Percentiles rank a stretch among this genome's conserved stretches.
Evolutionary conservation across 2,113 vertebrate genomes (phyloP).

Genomic region (Columbina picui): DNA sequence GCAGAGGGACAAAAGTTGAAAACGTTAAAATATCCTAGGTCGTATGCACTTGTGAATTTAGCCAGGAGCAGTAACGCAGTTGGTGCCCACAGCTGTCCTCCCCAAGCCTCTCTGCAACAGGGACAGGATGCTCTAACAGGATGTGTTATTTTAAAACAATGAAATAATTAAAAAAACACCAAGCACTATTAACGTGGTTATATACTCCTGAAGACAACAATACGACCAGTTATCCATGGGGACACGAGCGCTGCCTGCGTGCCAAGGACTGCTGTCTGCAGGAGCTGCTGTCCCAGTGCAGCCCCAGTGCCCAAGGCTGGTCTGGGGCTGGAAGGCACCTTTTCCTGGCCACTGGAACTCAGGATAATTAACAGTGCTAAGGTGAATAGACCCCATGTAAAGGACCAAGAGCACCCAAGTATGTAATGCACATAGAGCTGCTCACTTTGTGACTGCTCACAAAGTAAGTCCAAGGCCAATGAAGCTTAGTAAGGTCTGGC

Average conservation of each 20-base stretch:
- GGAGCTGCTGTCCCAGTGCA: neutral
- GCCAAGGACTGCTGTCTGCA: neutral
- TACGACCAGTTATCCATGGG: neutral
- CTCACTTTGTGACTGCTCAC: neutral
- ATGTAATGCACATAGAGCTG: neutral
- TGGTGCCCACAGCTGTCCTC: neutral
- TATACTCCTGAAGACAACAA: neutral
- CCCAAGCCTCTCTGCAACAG: neutral
- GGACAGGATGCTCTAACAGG: accelerated
- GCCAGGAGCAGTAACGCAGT: neutral
- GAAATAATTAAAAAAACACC: neutral
- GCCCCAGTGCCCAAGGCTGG: neutral
- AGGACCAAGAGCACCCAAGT: neutral
- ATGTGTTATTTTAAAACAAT: neutral
- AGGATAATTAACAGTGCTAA: neutral
- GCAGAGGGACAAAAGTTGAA: neutral
- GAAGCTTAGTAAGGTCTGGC: neutral
- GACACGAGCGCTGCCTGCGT: neutral
- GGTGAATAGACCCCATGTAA: neutral
- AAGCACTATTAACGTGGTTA: neutral
- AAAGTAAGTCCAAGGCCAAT: neutral
- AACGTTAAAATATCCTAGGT: neutral
- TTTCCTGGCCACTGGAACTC: neutral
- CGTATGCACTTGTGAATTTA: neutral
- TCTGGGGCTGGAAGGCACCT: neutral